Evolutionary conservation across 2,113 vertebrate genomes (phyloP).

Genomic region (Reinhardtius hippoglossoides): DNA sequence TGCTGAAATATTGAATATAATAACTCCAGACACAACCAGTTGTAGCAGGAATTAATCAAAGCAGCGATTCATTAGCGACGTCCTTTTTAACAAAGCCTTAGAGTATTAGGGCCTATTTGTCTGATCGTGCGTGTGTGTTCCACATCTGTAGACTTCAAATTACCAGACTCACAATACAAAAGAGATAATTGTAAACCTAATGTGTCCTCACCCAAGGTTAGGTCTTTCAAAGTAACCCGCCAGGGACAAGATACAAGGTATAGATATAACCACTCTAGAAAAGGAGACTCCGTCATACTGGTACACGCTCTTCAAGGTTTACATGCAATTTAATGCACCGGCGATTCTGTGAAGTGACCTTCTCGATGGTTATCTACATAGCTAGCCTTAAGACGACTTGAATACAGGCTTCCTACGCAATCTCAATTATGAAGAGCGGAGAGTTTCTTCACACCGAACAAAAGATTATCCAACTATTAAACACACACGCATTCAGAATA

Average conservation of each 20-base stretch:
- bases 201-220: conserved; percentile 27
- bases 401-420: neutral
- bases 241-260: neutral
- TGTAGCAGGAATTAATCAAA: conserved; percentile 57
- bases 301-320: conserved; percentile 27
- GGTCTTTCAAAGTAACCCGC: conserved; percentile 28
- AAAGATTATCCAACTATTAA: neutral
- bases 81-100: conserved; percentile 49
- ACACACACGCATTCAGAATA: neutral
- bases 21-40: conserved; percentile 51
- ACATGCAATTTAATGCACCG: conserved; percentile 22
- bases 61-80: conserved; percentile 50
- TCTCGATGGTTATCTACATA: conserved; percentile 16
- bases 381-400: conserved; percentile 10
- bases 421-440: neutral
- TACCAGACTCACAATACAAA: conserved; percentile 17
- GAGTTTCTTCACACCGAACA: neutral
- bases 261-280: neutral
- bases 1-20: conserved; percentile 62
- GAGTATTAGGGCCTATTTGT: conserved; percentile 34
- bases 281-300: neutral
- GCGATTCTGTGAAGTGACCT: conserved; percentile 28
- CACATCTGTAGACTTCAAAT: conserved; percentile 39
- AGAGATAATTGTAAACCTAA: conserved; percentile 14
- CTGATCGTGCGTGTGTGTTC: conserved; percentile 16